Percentiles rank a stretch among this genome's conserved stretches.
Conservation (phyloP, 2,113 vertebrate genomes). For the Merops nubicus region DNA sequence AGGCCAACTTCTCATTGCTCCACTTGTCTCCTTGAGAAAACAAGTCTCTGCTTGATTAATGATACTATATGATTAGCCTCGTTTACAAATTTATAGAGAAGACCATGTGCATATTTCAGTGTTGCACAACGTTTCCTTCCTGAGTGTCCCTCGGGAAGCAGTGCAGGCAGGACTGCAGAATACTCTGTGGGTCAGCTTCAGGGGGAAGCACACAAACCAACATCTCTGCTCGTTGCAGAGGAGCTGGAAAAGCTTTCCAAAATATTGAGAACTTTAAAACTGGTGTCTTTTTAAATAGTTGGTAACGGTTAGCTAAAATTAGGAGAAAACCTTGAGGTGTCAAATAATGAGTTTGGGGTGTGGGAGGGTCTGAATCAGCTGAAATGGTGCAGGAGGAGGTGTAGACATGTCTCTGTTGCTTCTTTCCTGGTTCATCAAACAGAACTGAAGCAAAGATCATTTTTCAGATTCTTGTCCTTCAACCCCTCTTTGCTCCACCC, state of each 20-base stretch:
- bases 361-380: background rate
- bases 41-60: background rate
- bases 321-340: background rate
- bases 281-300: background rate
- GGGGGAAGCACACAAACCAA: background rate
- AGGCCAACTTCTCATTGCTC: background rate
- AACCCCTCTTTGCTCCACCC: background rate
- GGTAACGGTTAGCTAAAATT: background rate
- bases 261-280: background rate
- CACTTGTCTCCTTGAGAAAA: background rate
- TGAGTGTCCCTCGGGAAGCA: background rate
- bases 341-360: background rate
- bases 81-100: background rate
- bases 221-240: background rate
- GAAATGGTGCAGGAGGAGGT: background rate
- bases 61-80: background rate
- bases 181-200: background rate
- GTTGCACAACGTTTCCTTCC: background rate
- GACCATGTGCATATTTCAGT: background rate
- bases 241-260: background rate
- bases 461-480: background rate
- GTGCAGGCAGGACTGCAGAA: background rate
- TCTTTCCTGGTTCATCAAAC: background rate
- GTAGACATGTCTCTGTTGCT: background rate
- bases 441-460: background rate